Base-by-base conservation (phyloP, 2,888 invertebrate species). In the Flexamia atlantica region DNA sequence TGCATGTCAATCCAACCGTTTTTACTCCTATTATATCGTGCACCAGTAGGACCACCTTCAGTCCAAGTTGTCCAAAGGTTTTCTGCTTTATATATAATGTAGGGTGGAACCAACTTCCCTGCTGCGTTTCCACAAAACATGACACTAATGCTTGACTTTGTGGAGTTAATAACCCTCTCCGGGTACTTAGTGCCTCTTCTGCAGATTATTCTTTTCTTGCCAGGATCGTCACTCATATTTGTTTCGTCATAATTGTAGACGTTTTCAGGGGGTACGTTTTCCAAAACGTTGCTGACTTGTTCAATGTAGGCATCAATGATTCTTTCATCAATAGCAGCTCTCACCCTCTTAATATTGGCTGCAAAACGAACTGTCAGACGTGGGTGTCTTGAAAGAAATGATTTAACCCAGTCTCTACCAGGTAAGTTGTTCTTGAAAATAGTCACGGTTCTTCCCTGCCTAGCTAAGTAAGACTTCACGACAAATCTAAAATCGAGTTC, bases 101-200 rank as follows among this genome's bases (percentile, higher is more conserved):
- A 53, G 20, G 88, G 87, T 4, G 90, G 90, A 28, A 90, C 85
- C 1, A 89, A 25, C 64, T 86, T 84, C 3, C 90, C 90, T 81
- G 85, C 87, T 10, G 90, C 90, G 60, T 88, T 88, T 12, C 87
- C 89, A 81, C 89, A 88, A 83, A 90, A 87, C 90, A 91, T 91
- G 1, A 90, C 30, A 3, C 89, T 40, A 23, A 80, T 64, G 17
- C 20, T 64, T 20, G 83, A 82, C 85, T 90, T 90, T 12, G 88
- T 46, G 0, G 86, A 83, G 82, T 90, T 88, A 81, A 88, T 87
- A 12, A 89, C 86, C 32, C 88, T 50, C 72, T 90, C 89, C 36
- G 89, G 88, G 83, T 84, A 72, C 86, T 83, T 57, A 86, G 84
- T 76, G 5, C 88, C 88, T 81, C 88, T 80, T 80, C 87, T 86